A percentile compares a stretch with the other conserved stretches of the same genome.
These are phyloP conservation scores for Cladorhizidae sp. DNA, from an alignment of 37 sponge, comb jelly and placozoan species.

Conservation along the genomic window DNA sequence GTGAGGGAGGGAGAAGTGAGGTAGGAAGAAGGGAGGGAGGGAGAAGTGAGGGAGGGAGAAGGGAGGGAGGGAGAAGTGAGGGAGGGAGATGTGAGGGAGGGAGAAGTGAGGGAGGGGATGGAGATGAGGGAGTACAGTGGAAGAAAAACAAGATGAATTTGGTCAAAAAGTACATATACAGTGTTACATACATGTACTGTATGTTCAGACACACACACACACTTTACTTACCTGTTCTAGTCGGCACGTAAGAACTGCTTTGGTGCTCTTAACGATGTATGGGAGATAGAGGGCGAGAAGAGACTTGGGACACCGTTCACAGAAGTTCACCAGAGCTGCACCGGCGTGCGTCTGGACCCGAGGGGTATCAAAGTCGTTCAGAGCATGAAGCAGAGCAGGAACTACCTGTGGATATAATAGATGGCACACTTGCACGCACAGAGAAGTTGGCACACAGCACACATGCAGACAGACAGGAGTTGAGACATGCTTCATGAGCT, in stretches of 20 bases:
- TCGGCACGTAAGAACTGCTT: slow-evolving; percentile 51
- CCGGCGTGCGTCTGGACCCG: slow-evolving; percentile 94
- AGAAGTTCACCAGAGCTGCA: slow-evolving; percentile 96
- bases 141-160: neutral
- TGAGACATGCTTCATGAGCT: too few species aligned
- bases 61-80: neutral
- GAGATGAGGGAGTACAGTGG: neutral
- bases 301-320: slow-evolving; percentile 88
- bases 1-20: neutral
- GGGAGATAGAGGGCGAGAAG: slow-evolving; percentile 79
- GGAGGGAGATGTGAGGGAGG: neutral
- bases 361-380: slow-evolving; percentile 85
- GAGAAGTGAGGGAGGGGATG: neutral
- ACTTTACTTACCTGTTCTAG: slow-evolving; percentile 67
- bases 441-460: too few species aligned
- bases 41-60: slow-evolving; percentile 4
- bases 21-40: neutral
- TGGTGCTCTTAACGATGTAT: slow-evolving; percentile 66
- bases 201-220: too few species aligned
- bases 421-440: too few species aligned
- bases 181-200: neutral
- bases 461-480: too few species aligned
- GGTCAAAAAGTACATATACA: neutral
- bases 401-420: slow-evolving; percentile 81
- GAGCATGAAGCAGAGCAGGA: slow-evolving; percentile 82